Base-by-base conservation (phyloP, 2,888 invertebrate species). In the Schizotus pectinicornis region DNA sequence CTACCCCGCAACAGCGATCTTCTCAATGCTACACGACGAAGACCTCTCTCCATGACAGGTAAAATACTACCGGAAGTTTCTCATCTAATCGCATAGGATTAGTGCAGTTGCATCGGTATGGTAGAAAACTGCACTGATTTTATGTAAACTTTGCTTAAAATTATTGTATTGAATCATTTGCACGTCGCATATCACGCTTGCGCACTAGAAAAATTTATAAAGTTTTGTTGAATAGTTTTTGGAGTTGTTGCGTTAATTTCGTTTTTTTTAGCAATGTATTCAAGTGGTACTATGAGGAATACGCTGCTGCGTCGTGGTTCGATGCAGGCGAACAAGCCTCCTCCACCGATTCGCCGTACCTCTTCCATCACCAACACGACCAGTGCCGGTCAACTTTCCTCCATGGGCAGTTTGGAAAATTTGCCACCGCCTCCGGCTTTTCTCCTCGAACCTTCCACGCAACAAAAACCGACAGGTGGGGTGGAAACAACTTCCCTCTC, bases 311-410 rank as follows among this genome's bases (percentile, higher is more conserved):
- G 88, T 74, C 85, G 74, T 76, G 87, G 72, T 77, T 90, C 80
- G 76, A 84, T 72, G 79, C 87, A 74, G 64, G 78, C 82, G 64
- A 81, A 83, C 67, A 87, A 91, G 77, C 94, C 93, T 34, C 91
- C 92, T 61, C 93, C 94, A 33, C 93, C 94, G 0, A 89, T 93
- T 39, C 82, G 94, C 47, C 83, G 94, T 36, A 93, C 93, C 0
- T 92, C 94, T 0, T 85, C 86, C 7, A 84, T 86, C 52, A 83
- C 85, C 12, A 81, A 81, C 59, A 75, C 79, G 14, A 38, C 54
- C 30, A 43, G 11, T 6, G 9, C 41, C 31, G 71, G 59, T 14
- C 61, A 59, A 31, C 62, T 73, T 62, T 71, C 70, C 37, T 78
- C 76, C 59, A 80, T 76, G 66, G 81, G 81, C 31, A 82, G 81